Evolutionary conservation across 2,113 vertebrate species (phyloP).

Genomic region (Caranx melampygus): DNA sequence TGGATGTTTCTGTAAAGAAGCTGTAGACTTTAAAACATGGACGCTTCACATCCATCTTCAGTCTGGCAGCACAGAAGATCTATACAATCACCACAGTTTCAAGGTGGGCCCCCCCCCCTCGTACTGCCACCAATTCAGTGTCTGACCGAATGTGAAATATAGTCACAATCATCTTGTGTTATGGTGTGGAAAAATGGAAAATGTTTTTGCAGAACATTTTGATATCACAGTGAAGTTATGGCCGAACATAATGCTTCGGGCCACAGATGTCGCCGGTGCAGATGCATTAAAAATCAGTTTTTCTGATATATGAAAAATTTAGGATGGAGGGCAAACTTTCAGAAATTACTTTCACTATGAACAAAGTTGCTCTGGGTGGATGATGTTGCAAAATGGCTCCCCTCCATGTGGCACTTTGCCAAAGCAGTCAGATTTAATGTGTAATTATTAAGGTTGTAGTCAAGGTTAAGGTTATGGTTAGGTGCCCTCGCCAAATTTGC

Average conservation of each 20-base stretch:
- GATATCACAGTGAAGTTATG: neutral
- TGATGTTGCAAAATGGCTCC: slow-evolving; percentile 7
- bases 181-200: no score
- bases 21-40: no score
- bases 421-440: slow-evolving; percentile 24
- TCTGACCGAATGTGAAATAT: no score
- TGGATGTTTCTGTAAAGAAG: no score
- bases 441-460: slow-evolving; percentile 11
- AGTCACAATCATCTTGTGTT: no score
- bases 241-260: neutral
- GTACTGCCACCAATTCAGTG: no score
- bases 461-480: slow-evolving; percentile 38
- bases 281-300: no score
- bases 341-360: neutral
- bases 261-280: no score
- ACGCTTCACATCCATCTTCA: no score
- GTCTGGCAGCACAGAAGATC: no score
- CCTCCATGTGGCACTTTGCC: slow-evolving; percentile 16
- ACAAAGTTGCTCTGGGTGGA: slow-evolving; percentile 7
- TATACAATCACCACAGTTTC: no score
- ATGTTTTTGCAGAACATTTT: neutral
- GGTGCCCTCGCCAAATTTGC: slow-evolving; percentile 2
- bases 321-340: neutral
- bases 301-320: slow-evolving; percentile 1
- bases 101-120: no score